Evolutionary conservation across 2,888 invertebrate species (phyloP).

Genomic region (Ariolimax columbianus): DNA sequence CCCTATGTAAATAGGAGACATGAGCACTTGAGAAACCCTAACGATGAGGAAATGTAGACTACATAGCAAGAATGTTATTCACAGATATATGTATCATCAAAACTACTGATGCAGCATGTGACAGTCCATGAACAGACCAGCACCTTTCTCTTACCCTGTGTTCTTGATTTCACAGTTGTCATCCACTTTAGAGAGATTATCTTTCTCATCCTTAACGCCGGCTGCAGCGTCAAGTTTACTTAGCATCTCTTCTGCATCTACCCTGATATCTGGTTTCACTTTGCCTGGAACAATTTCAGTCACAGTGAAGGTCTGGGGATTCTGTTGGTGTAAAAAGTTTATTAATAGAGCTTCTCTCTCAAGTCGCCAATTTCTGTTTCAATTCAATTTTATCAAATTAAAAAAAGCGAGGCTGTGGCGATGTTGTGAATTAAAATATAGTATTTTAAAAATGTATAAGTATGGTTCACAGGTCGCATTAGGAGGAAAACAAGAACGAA

Average conservation of each 20-base stretch:
- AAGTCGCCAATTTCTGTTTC: not conserved
- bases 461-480: too few species aligned
- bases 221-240: slow-evolving; percentile 22
- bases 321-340: slow-evolving; percentile 11
- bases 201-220: not conserved
- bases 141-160: slow-evolving; percentile 42
- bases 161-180: slow-evolving; percentile 50
- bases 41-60: too few species aligned
- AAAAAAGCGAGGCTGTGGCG: too few species aligned
- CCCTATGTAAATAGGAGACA: too few species aligned
- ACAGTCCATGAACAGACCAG: not conserved
- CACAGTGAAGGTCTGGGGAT: slow-evolving; percentile 40
- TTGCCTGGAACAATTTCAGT: slow-evolving; percentile 51
- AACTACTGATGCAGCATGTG: too few species aligned
- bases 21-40: too few species aligned
- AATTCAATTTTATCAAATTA: too few species aligned
- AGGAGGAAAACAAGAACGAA: too few species aligned
- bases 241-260: slow-evolving; percentile 65
- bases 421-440: too few species aligned
- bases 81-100: too few species aligned
- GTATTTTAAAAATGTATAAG: too few species aligned
- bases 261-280: slow-evolving; percentile 70
- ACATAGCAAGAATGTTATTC: too few species aligned
- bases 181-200: slow-evolving; percentile 47
- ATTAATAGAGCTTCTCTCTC: not conserved